These are phyloP conservation scores for Ptychodera flava DNA, from an alignment of 35 echinoderm and acorn worm genomes.

Conservation along the genomic window DNA sequence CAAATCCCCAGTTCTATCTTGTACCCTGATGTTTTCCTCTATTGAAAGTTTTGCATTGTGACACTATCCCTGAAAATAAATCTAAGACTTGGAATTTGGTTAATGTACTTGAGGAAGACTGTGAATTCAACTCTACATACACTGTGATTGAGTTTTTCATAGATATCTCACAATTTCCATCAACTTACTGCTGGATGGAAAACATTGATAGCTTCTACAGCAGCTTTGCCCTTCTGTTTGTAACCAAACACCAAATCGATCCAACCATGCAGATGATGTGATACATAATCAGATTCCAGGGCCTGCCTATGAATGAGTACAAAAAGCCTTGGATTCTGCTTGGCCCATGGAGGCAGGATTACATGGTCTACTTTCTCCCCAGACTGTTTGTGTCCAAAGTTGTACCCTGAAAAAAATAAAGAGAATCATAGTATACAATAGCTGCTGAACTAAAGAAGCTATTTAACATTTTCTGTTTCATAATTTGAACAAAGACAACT, in stretches of 20 bases:
- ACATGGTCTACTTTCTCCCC: constrained; percentile 65
- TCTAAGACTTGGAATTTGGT: too few relatives aligned
- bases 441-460: not conserved
- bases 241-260: constrained; percentile 93
- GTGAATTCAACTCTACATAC: too few relatives aligned
- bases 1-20: too few relatives aligned
- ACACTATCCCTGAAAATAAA: too few relatives aligned
- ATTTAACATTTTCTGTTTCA: too few relatives aligned
- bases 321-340: constrained; percentile 58
- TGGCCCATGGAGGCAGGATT: constrained; percentile 68
- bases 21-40: too few relatives aligned
- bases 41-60: too few relatives aligned
- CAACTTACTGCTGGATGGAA: constrained; percentile 94
- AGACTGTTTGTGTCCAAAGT: constrained; percentile 74
- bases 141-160: too few relatives aligned
- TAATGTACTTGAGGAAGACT: too few relatives aligned
- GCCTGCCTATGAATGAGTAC: constrained; percentile 79
- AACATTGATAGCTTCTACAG: constrained; percentile 78
- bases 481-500: too few relatives aligned
- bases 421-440: not conserved
- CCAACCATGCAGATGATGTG: constrained; percentile 75
- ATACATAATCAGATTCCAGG: constrained; percentile 65
- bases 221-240: constrained; percentile 74
- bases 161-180: too few relatives aligned
- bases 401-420: constrained; percentile 37